Conservation (phyloP, 2,113 vertebrate species). For the Vulpes lagopus region DNA sequence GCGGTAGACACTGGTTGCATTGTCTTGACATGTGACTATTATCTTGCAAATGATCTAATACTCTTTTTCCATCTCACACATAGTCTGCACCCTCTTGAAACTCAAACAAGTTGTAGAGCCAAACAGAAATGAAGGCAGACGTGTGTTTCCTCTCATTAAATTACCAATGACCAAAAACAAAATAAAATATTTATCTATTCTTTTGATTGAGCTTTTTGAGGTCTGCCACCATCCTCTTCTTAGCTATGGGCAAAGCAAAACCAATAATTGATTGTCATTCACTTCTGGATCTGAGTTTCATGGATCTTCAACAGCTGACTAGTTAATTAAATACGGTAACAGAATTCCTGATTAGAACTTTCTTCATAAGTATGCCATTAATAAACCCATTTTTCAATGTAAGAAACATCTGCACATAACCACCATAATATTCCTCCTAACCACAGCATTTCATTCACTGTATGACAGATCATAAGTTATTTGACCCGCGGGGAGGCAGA, state of each 20-base stretch:
- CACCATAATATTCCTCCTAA: not conserved
- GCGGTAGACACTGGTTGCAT: not conserved
- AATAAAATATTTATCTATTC: constrained; percentile 81
- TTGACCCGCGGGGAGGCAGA: not conserved
- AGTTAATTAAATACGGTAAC: constrained; percentile 83
- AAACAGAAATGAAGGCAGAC: constrained; percentile 55
- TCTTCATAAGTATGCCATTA: constrained; percentile 73
- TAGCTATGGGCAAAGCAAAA: constrained; percentile 49
- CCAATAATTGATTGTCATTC: constrained; percentile 79
- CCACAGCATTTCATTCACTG: not conserved
- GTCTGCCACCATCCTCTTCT: constrained; percentile 73
- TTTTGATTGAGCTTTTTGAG: constrained; percentile 75
- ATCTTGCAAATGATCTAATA: not conserved
- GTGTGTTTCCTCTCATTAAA: constrained; percentile 31
- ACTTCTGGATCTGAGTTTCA: constrained; percentile 68
- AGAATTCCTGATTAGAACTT: constrained; percentile 82
- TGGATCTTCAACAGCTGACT: constrained; percentile 77
- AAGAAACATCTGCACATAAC: not conserved
- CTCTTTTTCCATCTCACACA: not conserved
- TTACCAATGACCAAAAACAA: constrained; percentile 49
- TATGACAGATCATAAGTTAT: constrained; percentile 30
- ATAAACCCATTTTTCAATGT: constrained; percentile 82
- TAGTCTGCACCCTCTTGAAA: not conserved
- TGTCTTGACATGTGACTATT: not conserved
- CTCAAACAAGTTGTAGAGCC: not conserved